Percentiles rank a stretch among this genome's conserved stretches.
Evolutionary conservation across 2,113 vertebrate genomes (phyloP).

Genomic region (Trichechus manatus): DNA sequence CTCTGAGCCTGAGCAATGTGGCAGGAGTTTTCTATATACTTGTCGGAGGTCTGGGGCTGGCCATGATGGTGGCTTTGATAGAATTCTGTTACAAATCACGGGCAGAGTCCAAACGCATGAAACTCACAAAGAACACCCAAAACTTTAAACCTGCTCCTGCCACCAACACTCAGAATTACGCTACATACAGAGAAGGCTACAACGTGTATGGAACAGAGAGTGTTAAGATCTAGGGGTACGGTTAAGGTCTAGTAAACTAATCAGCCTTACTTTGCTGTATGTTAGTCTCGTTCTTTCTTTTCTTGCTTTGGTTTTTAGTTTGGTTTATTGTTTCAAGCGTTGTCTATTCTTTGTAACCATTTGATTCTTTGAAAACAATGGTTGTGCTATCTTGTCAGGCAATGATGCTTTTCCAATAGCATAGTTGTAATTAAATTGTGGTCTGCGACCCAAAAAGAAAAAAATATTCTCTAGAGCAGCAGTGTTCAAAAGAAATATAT

Average conservation of each 20-base stretch:
- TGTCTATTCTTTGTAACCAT: slow-evolving; percentile 65
- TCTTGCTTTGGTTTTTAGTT: slow-evolving; percentile 24
- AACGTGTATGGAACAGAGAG: slow-evolving; percentile 99
- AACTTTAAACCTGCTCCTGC: slow-evolving; percentile 98
- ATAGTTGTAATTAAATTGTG: slow-evolving; percentile 33
- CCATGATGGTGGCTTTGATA: slow-evolving; percentile 99
- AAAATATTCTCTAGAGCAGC: slow-evolving; percentile 33
- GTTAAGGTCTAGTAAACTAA: slow-evolving; percentile 80
- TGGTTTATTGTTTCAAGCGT: slow-evolving; percentile 56
- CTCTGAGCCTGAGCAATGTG: slow-evolving; percentile 99
- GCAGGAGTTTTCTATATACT: slow-evolving; percentile 99
- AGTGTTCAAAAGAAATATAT: slow-evolving; percentile 55
- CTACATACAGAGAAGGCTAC: slow-evolving; percentile 99
- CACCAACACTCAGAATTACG: slow-evolving; percentile 99
- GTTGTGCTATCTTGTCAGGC: slow-evolving; percentile 57
- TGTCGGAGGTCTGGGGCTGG: slow-evolving; percentile 98
- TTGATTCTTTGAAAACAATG: slow-evolving; percentile 64
- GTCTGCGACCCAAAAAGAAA: slow-evolving; percentile 49
- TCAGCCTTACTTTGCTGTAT: slow-evolving; percentile 67
- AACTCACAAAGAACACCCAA: slow-evolving; percentile 99
- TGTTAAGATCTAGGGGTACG: slow-evolving; percentile 99
- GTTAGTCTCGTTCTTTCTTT: background rate
- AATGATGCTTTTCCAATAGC: slow-evolving; percentile 54
- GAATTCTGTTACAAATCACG: slow-evolving; percentile 99
- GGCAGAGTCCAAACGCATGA: slow-evolving; percentile 99